phyloP scores from a whole-genome alignment of 2,888 invertebrate species.

The Hanleya hanleyi region DNA sequence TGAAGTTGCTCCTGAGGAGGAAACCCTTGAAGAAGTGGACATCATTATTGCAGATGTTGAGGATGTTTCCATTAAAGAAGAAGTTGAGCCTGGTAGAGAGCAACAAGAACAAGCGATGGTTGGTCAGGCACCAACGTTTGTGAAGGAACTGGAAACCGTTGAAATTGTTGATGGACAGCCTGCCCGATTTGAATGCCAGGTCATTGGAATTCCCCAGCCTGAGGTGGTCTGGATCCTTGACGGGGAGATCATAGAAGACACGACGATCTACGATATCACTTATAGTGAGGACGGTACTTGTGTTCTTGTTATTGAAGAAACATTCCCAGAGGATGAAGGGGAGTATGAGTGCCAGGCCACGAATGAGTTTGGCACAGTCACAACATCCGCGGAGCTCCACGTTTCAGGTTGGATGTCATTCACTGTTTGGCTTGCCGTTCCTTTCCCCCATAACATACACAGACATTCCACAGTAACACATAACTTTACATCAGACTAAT shows the following conservation, averaged over 20 bases:
- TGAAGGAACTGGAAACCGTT: conserved; percentile 48
- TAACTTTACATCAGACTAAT: no score
- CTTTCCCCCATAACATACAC: no score
- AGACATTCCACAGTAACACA: no score
- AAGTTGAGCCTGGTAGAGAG: conserved; percentile 3
- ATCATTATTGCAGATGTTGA: not conserved
- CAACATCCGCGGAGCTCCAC: conserved; percentile 77
- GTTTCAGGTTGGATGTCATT: conserved; percentile 52
- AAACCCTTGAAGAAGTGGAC: not conserved
- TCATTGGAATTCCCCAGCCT: conserved; percentile 67
- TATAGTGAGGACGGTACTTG: conserved; percentile 76
- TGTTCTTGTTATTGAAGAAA: conserved; percentile 91
- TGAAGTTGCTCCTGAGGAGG: conserved; percentile 31
- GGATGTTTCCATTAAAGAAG: not conserved
- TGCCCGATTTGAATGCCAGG: conserved; percentile 55
- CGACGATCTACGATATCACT: conserved; percentile 58
- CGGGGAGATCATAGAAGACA: conserved; percentile 77
- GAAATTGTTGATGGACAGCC: conserved; percentile 55
- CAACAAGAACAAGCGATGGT: conserved; percentile 49
- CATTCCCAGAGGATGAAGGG: conserved; percentile 96
- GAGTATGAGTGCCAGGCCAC: conserved; percentile 96
- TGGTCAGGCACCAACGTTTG: conserved; percentile 56
- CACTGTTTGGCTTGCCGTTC: no score
- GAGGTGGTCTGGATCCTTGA: conserved; percentile 87
- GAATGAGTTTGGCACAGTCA: conserved; percentile 94